A percentile compares a stretch with the other conserved stretches of the same genome.
Conservation (phyloP, 2,888 invertebrate genomes). For the Scaptodrosophila latifasciaeformis region DNA sequence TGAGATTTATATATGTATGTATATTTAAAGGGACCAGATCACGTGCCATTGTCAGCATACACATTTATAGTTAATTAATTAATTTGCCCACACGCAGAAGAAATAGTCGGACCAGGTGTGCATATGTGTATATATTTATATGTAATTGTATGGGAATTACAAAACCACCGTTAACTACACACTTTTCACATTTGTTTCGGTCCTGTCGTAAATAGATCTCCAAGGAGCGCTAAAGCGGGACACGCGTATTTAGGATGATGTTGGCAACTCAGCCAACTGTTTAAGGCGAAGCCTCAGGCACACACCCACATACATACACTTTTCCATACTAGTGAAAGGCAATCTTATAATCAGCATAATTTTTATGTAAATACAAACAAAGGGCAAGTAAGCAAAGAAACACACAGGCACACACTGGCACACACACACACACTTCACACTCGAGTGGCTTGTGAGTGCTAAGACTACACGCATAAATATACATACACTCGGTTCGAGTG, state of each 20-base stretch:
- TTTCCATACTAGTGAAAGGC: slow-evolving; percentile 28
- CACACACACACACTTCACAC: slow-evolving; percentile 7
- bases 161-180: neutral
- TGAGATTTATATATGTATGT: no score
- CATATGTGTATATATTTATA: no score
- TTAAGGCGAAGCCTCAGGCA: neutral
- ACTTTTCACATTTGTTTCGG: neutral
- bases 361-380: slow-evolving; percentile 50
- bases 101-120: no score
- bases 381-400: slow-evolving; percentile 31
- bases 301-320: slow-evolving; percentile 6
- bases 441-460: neutral
- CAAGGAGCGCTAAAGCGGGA: slow-evolving; percentile 27
- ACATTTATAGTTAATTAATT: neutral
- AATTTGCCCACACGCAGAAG: no score
- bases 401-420: slow-evolving; percentile 4
- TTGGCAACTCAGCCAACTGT: slow-evolving; percentile 17
- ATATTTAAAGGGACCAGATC: no score
- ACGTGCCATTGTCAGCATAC: no score
- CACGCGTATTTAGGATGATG: slow-evolving; percentile 15
- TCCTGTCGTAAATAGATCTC: slow-evolving; percentile 25
- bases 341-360: slow-evolving; percentile 67
- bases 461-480: slow-evolving; percentile 5
- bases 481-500: slow-evolving; percentile 1
- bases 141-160: neutral